A percentile compares a stretch with the other conserved stretches of the same genome.
Evolutionary conservation across 2,888 invertebrate species (phyloP).

Genomic region (Anoncus sp.): DNA sequence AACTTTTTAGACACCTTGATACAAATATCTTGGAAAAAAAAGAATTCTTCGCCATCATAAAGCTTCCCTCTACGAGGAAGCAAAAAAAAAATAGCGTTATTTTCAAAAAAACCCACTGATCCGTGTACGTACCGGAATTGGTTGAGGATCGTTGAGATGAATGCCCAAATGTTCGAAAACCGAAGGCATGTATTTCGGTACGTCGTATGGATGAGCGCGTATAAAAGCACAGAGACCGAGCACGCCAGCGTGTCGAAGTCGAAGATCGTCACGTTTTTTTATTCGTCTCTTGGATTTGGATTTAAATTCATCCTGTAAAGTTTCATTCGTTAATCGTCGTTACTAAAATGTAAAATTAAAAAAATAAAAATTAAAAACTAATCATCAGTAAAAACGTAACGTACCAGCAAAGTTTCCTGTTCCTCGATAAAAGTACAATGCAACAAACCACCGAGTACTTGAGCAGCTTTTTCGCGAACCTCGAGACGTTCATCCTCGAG

Average conservation of each 20-base stretch:
- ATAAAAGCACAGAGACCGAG: constrained; percentile 95
- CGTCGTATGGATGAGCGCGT: constrained; percentile 94
- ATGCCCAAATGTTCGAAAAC: constrained; percentile 91
- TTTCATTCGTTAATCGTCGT: too few species aligned
- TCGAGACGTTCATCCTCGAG: constrained; percentile 90
- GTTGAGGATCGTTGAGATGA: constrained; percentile 94
- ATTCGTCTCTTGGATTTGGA: constrained; percentile 84
- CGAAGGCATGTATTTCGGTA: constrained; percentile 90
- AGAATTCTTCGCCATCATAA: too few species aligned
- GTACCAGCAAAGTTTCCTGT: constrained; percentile 86
- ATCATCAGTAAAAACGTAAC: constrained; percentile 71
- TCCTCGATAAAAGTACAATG: constrained; percentile 92
- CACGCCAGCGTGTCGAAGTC: constrained; percentile 92
- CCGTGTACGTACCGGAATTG: constrained; percentile 89
- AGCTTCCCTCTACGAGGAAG: too few species aligned
- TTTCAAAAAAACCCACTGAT: neutral
- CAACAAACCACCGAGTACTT: constrained; percentile 93
- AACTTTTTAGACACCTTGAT: too few species aligned
- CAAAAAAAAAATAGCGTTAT: too few species aligned
- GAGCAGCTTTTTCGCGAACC: constrained; percentile 93
- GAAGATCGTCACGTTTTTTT: constrained; percentile 77
- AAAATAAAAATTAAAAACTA: neutral
- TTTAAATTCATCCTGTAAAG: constrained; percentile 85
- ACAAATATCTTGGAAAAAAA: too few species aligned
- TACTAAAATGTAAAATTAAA: neutral